These are phyloP conservation scores for Cactoblastis cactorum DNA, from an alignment of 2,888 invertebrate genomes.

Conservation along the genomic window DNA sequence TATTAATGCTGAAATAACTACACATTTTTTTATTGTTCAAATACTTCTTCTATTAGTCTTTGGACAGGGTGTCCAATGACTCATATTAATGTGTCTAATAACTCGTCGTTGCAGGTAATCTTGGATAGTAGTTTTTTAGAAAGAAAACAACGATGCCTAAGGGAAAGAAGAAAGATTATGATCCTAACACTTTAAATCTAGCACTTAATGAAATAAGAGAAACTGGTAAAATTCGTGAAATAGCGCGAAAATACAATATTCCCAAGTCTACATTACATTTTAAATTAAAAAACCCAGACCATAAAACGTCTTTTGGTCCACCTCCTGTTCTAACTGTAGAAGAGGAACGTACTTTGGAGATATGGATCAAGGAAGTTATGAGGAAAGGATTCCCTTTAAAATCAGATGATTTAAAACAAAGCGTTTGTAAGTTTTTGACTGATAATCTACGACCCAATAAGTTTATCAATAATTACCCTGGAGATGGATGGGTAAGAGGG, in stretches of 20 bases:
- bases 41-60: conserved; percentile 5
- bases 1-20: neutral
- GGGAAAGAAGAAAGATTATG: conserved; percentile 10
- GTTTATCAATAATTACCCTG: conserved; percentile 20
- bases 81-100: conserved; percentile 10
- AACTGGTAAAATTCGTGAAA: conserved; percentile 15
- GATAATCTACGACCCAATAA: conserved; percentile 16
- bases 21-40: neutral
- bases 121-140: conserved; percentile 8
- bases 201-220: conserved; percentile 11
- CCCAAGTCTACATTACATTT: conserved; percentile 17
- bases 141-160: conserved; percentile 14
- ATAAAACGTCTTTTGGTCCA: conserved; percentile 17
- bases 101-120: conserved; percentile 8
- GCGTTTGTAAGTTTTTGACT: neutral
- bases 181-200: conserved; percentile 8
- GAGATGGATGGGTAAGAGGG: conserved; percentile 21
- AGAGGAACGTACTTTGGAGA: conserved; percentile 15
- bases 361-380: conserved; percentile 10
- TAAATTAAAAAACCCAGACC: conserved; percentile 12
- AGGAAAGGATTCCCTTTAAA: neutral
- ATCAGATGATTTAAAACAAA: neutral
- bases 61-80: conserved; percentile 11
- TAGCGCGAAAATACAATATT: conserved; percentile 20
- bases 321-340: conserved; percentile 16